Evolutionary conservation across 2,888 invertebrate genomes (phyloP), one percentile per base, ranked within the genome.

Genomic region (Keiferia lycopersicella): DNA sequence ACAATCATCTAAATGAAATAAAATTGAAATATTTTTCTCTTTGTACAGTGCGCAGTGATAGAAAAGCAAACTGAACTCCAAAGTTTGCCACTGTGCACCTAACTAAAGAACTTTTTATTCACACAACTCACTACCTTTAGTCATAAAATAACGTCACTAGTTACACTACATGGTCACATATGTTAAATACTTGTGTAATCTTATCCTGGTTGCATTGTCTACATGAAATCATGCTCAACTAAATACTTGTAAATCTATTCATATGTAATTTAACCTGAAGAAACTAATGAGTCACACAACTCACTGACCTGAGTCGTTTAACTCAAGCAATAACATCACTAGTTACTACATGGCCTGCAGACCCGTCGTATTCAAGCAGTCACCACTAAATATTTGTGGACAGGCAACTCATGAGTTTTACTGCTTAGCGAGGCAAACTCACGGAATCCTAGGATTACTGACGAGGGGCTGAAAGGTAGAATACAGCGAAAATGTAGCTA

Each of bases 301-400:
- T 41, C 41, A n/a, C 45, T 6, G 45, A 22, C 20, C 11, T 26
- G 12, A 38, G 18, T 39, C 22, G 14, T 20, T 0, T 39, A 12
- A 18, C 16, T 20, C n/a, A 2, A 20, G 11, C 18, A 10, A 16
- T 38, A 18, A 34, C 39, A 38, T 58, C 58, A 20, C 58, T 58
- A 58, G 20, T 30, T 18, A 39, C 18, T 58, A 41, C n/a, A 30
- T 30, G 20, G n/a, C 8, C 61, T 34, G n/a, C 39, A 70, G 67
- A 66, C 74, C 75, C 50, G 78, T 78, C 73, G 60, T 73, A 41
- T 78, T 77, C 72, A 74, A 70, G 71, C 30, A 70, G 71, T 64
- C 67, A 64, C 66, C 67, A 70, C 75, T 77, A 80, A 82, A 82
- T 80, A 78, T 82, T 79, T 82, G 76, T 73, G 68, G 70, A 59